Percentiles rank a stretch among this genome's conserved stretches.
Evolutionary conservation across 1,140 invertebrate genomes (phyloP).

Genomic region (Cotesia chilonis): DNA sequence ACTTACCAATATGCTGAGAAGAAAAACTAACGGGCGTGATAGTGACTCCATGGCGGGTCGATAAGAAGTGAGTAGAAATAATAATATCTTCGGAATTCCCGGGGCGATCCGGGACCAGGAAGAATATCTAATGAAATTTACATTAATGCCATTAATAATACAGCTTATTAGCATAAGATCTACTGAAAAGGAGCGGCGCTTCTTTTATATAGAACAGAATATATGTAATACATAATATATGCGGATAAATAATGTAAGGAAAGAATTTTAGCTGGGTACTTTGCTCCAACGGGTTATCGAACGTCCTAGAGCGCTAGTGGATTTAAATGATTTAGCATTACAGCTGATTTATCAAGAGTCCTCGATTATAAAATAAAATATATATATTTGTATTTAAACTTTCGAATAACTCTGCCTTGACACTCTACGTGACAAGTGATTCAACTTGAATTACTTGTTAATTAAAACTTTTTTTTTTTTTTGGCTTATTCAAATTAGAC

Average conservation of each 20-base stretch:
- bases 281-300: not conserved
- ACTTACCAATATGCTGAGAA: not conserved
- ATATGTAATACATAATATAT: not conserved
- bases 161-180: constrained; percentile 9
- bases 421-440: constrained; percentile 30
- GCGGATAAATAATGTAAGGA: too few relatives aligned
- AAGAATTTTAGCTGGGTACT: not conserved
- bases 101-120: constrained; percentile 1
- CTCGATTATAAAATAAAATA: not conserved
- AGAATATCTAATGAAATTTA: constrained; percentile 19
- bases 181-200: not conserved
- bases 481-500: not conserved
- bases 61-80: not conserved
- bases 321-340: not conserved
- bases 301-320: constrained; percentile 1
- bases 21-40: not conserved
- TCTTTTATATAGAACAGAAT: not conserved
- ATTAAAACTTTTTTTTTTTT: not conserved
- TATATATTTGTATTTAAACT: not conserved
- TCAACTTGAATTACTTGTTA: constrained; percentile 12
- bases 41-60: not conserved
- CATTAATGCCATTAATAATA: constrained; percentile 25
- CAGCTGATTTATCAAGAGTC: constrained; percentile 4
- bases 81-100: not conserved
- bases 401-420: constrained; percentile 26